Base-by-base conservation (phyloP, 2,888 invertebrate genomes). In the Junonia oenone region DNA sequence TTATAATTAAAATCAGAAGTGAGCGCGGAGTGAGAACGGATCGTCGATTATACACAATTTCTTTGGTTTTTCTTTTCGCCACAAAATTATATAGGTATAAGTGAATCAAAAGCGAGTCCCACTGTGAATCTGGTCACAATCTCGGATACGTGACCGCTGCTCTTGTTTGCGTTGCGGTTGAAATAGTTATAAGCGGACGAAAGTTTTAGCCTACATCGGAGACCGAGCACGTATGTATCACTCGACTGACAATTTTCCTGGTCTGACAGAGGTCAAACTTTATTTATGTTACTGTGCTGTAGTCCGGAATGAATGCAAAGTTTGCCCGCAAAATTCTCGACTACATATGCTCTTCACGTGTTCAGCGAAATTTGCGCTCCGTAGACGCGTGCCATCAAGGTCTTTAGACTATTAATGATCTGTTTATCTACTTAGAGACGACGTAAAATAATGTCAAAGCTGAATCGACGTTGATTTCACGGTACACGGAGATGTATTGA, bases 101-200 rank as follows among this genome's bases (percentile, higher is more conserved):
- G 70, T 71, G 73, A 78, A 71, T 71, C 67, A n/a, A n/a, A n/a
- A n/a, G n/a, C n/a, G 68, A 59, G 69, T 63, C 68, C 63, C 65
- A 66, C 64, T 64, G 68, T 63, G 61, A 69, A 65, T 69, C 68
- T 65, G 68, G 68, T 68, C 64, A 73, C 73, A 71, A 78, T 78
- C 77, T 78, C 65, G 72, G 73, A 78, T 78, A 83, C 82, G 80
- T 82, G 87, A 83, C 78, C 76, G 69, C 67, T 67, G 78, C 68
- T 82, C 78, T 83, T 85, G 79, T 83, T 87, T 84, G 78, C 67
- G 73, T 74, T 86, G 84, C 81, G 82, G 84, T 86, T 78, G 72
- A 71, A 76, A 76, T 74, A 71, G 71, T 75, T 75, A 69, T 69
- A 73, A 73, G 71, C 76, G 73, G 78, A 84, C 78, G 87, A 88